Conservation (phyloP, 2,113 vertebrate species). For the Haemorhous mexicanus region DNA sequence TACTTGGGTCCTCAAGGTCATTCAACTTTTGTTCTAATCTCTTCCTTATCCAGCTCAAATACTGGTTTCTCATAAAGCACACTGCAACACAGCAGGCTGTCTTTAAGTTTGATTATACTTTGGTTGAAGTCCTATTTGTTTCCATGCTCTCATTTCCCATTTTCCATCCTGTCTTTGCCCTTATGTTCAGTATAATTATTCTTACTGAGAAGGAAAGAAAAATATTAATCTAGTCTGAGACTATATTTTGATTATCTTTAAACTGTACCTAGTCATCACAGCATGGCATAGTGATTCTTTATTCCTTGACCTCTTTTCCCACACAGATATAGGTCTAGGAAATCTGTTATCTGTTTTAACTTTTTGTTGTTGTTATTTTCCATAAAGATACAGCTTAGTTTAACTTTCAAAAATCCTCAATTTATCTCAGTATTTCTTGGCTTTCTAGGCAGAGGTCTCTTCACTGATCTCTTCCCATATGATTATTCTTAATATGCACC, state of each 20-base stretch:
- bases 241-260: conserved; percentile 10
- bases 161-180: background rate
- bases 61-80: background rate
- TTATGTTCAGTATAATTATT: background rate
- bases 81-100: background rate
- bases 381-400: background rate
- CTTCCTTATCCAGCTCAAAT: background rate
- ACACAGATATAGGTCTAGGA: background rate
- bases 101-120: background rate
- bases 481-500: background rate
- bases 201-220: background rate
- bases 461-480: background rate
- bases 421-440: background rate
- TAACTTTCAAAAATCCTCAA: background rate
- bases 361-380: background rate
- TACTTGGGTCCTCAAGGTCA: background rate
- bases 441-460: background rate
- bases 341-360: background rate
- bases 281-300: background rate
- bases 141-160: background rate
- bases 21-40: background rate
- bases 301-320: background rate
- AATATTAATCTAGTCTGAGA: background rate
- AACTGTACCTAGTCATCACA: background rate
- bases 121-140: background rate